A percentile compares a stretch with the other conserved stretches of the same genome.
phyloP scores from a whole-genome alignment of 2,888 invertebrate genomes.

The Eremobia ochroleuca region DNA sequence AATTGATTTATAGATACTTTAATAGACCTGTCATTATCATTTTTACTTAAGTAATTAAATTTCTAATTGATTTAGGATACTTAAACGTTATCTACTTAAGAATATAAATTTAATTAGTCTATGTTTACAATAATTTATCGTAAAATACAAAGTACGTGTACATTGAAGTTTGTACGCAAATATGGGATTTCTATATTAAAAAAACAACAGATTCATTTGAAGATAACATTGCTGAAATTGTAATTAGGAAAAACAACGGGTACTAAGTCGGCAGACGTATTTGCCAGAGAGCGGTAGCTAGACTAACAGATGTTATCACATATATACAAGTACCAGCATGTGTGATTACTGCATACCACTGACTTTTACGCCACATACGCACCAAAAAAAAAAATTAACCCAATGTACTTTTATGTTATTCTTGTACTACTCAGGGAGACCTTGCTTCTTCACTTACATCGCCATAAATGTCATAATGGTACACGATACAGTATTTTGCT shows the following conservation, averaged over 20 bases:
- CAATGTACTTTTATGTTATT: constrained; percentile 9
- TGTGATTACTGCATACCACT: constrained; percentile 50
- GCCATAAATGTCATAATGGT: constrained; percentile 15
- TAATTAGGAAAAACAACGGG: constrained; percentile 26
- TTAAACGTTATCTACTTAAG: not conserved
- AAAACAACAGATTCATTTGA: constrained; percentile 16
- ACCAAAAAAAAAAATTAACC: constrained; percentile 41
- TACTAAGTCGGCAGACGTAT: constrained; percentile 27
- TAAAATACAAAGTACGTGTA: constrained; percentile 37
- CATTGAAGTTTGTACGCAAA: not conserved
- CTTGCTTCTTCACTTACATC: constrained; percentile 3
- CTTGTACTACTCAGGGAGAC: constrained; percentile 21
- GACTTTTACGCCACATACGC: constrained; percentile 29
- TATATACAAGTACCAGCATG: constrained; percentile 7
- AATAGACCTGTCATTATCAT: constrained; percentile 9
- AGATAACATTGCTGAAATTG: constrained; percentile 26
- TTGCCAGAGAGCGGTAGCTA: constrained; percentile 27
- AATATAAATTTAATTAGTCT: not conserved
- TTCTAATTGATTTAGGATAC: constrained; percentile 9
- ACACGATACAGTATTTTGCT: constrained; percentile 29
- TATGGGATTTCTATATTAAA: not conserved
- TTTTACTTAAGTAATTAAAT: constrained; percentile 6
- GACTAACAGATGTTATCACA: constrained; percentile 57
- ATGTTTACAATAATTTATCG: constrained; percentile 22
- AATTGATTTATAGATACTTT: constrained; percentile 10